Conservation (phyloP, 1,140 invertebrate species). For the Aphis gossypii region DNA sequence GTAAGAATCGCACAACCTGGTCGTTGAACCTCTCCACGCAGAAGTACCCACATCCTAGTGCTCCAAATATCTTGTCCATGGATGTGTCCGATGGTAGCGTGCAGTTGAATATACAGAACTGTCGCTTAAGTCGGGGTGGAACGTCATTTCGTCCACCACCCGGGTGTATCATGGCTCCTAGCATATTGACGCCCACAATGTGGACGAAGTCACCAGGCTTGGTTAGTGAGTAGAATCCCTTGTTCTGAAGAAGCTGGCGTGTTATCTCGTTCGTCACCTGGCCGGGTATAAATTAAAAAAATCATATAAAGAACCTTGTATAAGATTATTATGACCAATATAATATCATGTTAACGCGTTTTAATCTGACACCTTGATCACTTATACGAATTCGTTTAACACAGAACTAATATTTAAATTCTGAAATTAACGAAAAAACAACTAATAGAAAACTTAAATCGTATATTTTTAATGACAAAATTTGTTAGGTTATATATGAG, state of each 20-base stretch:
- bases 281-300: background rate
- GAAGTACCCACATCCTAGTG: constrained; percentile 89
- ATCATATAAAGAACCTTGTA: background rate
- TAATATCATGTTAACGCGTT: too few species aligned
- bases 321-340: too few species aligned
- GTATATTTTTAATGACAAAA: too few species aligned
- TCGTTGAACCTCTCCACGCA: constrained; percentile 84
- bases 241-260: constrained; percentile 94
- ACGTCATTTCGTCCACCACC: constrained; percentile 95
- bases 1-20: constrained; percentile 81
- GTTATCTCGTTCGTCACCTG: constrained; percentile 93
- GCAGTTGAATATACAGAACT: constrained; percentile 96
- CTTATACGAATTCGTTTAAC: background rate
- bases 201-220: constrained; percentile 95
- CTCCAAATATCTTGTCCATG: constrained; percentile 87
- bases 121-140: constrained; percentile 89
- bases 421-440: background rate
- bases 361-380: too few species aligned
- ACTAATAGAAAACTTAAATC: background rate
- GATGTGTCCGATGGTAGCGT: constrained; percentile 84
- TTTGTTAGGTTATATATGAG: too few species aligned
- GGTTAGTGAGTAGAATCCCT: constrained; percentile 94
- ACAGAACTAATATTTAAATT: background rate
- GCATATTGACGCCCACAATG: constrained; percentile 90
- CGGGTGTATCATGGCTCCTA: constrained; percentile 94